Percentiles rank a stretch among this genome's conserved stretches.
These are phyloP conservation scores for Capreolus pygargus DNA, from an alignment of 2,113 vertebrate species.

Conservation along the genomic window DNA sequence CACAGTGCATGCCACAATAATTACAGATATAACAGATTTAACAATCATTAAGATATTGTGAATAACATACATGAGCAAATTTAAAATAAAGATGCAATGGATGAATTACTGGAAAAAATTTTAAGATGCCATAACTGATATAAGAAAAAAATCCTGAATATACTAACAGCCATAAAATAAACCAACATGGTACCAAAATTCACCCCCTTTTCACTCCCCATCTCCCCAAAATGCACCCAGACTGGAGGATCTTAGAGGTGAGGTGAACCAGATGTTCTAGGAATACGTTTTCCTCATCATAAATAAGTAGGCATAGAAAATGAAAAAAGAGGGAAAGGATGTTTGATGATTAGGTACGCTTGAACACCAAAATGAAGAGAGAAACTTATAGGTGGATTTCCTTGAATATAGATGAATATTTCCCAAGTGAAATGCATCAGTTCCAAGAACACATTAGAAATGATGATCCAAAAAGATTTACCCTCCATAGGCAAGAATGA, in stretches of 20 bases:
- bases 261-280: neutral
- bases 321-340: no score
- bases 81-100: neutral
- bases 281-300: neutral
- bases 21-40: neutral
- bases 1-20: fast-evolving
- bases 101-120: neutral
- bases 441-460: neutral
- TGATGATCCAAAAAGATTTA: neutral
- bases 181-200: neutral
- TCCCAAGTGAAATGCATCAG: neutral
- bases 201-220: neutral
- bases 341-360: neutral
- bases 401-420: no score
- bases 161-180: neutral
- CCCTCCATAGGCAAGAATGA: neutral
- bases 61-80: neutral
- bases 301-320: neutral
- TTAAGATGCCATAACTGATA: neutral
- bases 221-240: neutral
- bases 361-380: neutral
- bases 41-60: neutral
- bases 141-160: neutral
- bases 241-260: neutral
- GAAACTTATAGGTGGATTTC: neutral